Conservation (phyloP, 2,888 invertebrate genomes). For the Himalopsyche tibetana region DNA sequence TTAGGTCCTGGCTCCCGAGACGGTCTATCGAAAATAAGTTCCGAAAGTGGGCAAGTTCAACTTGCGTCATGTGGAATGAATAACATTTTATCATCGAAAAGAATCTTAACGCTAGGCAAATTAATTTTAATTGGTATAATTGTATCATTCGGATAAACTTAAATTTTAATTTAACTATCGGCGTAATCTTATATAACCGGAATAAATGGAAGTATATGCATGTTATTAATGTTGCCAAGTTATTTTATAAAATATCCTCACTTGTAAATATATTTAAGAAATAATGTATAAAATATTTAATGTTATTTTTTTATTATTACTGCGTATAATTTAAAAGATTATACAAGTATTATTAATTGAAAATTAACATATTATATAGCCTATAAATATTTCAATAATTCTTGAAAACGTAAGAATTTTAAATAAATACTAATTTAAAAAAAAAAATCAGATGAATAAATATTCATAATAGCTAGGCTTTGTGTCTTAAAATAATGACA, state of each 20-base stretch:
- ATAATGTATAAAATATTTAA: constrained; percentile 10
- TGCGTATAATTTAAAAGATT: not conserved
- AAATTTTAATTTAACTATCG: not conserved
- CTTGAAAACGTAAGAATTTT: no score
- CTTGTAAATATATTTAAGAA: not conserved
- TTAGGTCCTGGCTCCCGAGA: constrained; percentile 53
- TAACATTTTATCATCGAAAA: not conserved
- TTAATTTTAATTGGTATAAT: not conserved
- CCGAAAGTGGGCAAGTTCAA: constrained; percentile 52
- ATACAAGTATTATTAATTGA: not conserved
- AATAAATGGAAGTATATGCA: constrained; percentile 27
- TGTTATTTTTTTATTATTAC: constrained; percentile 2
- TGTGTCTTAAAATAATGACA: no score
- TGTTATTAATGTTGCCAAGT: constrained; percentile 27
- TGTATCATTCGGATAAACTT: not conserved
- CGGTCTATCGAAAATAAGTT: constrained; percentile 49
- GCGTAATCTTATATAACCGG: not conserved
- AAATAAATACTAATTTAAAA: no score
- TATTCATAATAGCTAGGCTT: no score
- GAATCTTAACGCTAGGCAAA: not conserved
- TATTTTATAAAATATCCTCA: not conserved
- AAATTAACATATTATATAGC: not conserved
- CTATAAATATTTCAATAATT: no score
- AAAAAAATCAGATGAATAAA: no score
- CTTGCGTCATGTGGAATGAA: constrained; percentile 50